These are phyloP conservation scores for Zoanthus gigantus DNA, from an alignment of 92 coral and sea anemone genomes.

Conservation along the genomic window DNA sequence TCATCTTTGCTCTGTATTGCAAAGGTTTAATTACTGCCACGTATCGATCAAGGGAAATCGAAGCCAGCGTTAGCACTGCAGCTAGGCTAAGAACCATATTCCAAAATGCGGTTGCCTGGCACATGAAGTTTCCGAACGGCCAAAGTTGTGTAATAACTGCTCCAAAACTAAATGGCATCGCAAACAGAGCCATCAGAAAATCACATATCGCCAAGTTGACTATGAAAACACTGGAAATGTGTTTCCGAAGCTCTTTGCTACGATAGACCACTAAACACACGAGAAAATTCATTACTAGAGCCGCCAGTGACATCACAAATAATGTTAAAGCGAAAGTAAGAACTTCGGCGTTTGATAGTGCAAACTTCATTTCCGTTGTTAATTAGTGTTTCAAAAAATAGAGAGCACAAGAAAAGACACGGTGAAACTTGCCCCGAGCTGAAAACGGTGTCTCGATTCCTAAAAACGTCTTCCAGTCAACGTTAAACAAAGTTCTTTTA, in stretches of 20 bases:
- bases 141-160: conserved; percentile 77
- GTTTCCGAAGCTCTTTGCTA: conserved; percentile 85
- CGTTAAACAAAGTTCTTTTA: not conserved
- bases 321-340: conserved; percentile 70
- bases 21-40: conserved; percentile 95
- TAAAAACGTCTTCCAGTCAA: not conserved
- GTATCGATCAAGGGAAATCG: conserved; percentile 92
- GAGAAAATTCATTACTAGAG: conserved; percentile 88
- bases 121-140: conserved; percentile 91
- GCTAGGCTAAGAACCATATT: conserved; percentile 88
- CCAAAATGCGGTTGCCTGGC: conserved; percentile 89
- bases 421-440: not conserved
- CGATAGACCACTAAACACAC: conserved; percentile 96
- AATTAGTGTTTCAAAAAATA: conserved; percentile 5
- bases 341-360: conserved; percentile 73
- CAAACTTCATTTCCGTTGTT: conserved; percentile 57
- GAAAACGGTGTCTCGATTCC: not conserved
- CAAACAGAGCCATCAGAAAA: conserved; percentile 89
- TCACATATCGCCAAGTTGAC: conserved; percentile 97
- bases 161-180: conserved; percentile 96
- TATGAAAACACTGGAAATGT: conserved; percentile 94
- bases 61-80: conserved; percentile 88
- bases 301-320: conserved; percentile 85
- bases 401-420: not conserved
- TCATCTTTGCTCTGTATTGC: conserved; percentile 97